Evolutionary conservation across 2,797 vertebrate species (phyloP), one percentile per base, ranked within the genome.

Genomic region (Myotis planiceps): DNA sequence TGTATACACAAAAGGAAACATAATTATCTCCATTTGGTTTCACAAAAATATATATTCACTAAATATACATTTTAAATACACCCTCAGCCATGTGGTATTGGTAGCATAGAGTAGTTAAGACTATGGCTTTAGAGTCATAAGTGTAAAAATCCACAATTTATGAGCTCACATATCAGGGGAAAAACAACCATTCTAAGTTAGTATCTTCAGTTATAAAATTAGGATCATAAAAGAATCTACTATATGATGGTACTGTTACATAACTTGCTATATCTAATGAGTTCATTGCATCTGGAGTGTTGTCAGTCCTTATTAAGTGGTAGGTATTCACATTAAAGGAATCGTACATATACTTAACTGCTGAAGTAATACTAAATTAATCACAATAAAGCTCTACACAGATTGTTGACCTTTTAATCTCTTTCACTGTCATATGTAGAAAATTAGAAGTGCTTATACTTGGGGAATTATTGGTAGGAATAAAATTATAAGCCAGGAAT

Each of bases 321-420:
- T 82, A 88, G 7, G 0, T 45, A 83, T 55, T 72, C 37, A 49
- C 6, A 34, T 88, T 92, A 49, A 89, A 81, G n/a, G 6, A 32
- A 83, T 65, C 1, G 7, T 49, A 88, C 76, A 21, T n/a, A 81
- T 60, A 58, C 21, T 37, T 87, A 74, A 79, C 75, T 72, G 29
- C n/a, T 81, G 53, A 94, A 83, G 80, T 74, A 65, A 49, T 7
- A 80, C 34, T 37, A 78, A 87, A 53, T 84, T 81, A 89, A 88
- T 58, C 37, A 78, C 5, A 39, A 32, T 45, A 66, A 89, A 68
- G 15, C 23, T 87, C 27, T 65, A 19, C 3, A 29, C 72, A 6
- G 6, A 58, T 63, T 84, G n/a, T 55, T 92, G 76, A 74, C 10
- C 58, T 86, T 92, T 93, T 19, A 84, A 71, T 63, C 18, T 83